Conservation (phyloP, 2,888 invertebrate genomes). For the Leptodirus hochenwartii region DNA sequence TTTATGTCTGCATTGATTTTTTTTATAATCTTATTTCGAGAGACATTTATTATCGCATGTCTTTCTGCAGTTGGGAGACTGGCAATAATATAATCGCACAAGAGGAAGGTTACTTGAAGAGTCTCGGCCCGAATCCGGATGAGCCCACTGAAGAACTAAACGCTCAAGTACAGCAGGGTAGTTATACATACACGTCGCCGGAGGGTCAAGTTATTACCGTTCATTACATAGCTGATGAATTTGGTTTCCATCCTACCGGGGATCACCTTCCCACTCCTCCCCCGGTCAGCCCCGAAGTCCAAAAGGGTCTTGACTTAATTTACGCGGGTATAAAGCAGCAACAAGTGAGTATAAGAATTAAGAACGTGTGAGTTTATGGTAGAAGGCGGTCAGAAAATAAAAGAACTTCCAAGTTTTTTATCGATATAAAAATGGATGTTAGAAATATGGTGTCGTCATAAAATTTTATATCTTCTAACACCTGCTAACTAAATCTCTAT, state of each 20-base stretch:
- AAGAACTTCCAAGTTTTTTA: too few relatives aligned
- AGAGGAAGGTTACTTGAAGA: conserved; percentile 59
- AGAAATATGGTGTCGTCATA: too few relatives aligned
- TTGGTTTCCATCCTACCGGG: conserved; percentile 62
- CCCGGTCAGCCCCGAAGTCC: conserved; percentile 67
- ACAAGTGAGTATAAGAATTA: too few relatives aligned
- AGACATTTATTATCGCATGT: too few relatives aligned
- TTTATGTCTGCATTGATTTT: too few relatives aligned
- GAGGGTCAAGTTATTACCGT: conserved; percentile 58
- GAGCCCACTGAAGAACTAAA: conserved; percentile 40
- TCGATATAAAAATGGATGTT: too few relatives aligned
- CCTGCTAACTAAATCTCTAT: too few relatives aligned
- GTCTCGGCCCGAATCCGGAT: conserved; percentile 28
- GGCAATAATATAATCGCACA: conserved; percentile 66
- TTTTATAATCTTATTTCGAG: too few relatives aligned
- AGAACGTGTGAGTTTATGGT: too few relatives aligned
- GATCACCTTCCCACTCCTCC: conserved; percentile 74
- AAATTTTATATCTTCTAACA: too few relatives aligned
- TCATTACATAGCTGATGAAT: conserved; percentile 66
- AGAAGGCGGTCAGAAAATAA: too few relatives aligned
- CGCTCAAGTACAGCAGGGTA: conserved; percentile 59
- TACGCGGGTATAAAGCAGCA: conserved; percentile 61
- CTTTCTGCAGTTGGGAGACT: conserved; percentile 51
- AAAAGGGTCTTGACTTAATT: conserved; percentile 73
- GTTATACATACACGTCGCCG: conserved; percentile 63